Conservation (phyloP, 2,797 vertebrate genomes). For the Coreius guichenoti region DNA sequence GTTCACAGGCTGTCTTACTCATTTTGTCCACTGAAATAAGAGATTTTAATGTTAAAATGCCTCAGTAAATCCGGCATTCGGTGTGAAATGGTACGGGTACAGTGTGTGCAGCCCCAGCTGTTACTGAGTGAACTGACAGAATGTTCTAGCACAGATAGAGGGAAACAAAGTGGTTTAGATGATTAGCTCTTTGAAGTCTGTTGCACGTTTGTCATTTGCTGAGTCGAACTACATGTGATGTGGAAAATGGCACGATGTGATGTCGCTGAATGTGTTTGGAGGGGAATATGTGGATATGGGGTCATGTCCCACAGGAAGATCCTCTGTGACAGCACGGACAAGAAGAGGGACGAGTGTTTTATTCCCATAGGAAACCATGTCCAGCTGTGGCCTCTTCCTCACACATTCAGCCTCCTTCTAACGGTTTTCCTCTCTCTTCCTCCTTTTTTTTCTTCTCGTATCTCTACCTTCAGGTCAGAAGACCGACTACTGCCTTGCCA, state of each 20-base stretch:
- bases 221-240: not conserved
- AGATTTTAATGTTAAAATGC: not conserved
- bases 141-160: slow-evolving; percentile 9
- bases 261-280: not conserved
- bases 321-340: not conserved
- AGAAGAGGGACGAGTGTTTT: not conserved
- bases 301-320: slow-evolving; percentile 16
- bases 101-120: slow-evolving; percentile 21
- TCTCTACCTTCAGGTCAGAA: slow-evolving; percentile 86
- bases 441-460: slow-evolving; percentile 62
- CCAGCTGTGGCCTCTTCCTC: slow-evolving; percentile 65
- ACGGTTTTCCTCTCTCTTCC: slow-evolving; percentile 35
- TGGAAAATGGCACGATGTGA: slow-evolving; percentile 12
- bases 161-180: slow-evolving; percentile 6
- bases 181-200: slow-evolving; percentile 24
- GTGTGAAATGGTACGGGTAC: not conserved
- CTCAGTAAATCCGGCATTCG: not conserved
- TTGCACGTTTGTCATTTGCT: not conserved
- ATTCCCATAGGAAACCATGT: slow-evolving; percentile 42
- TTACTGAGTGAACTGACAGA: not conserved
- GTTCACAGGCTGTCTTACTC: not conserved
- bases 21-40: slow-evolving; percentile 3
- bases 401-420: slow-evolving; percentile 29
- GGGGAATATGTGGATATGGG: slow-evolving; percentile 48
- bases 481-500: slow-evolving; percentile 93